Percentiles rank a stretch among this genome's conserved stretches.
Evolutionary conservation across 2,113 vertebrate species (phyloP).

Genomic region (Limanda limanda): DNA sequence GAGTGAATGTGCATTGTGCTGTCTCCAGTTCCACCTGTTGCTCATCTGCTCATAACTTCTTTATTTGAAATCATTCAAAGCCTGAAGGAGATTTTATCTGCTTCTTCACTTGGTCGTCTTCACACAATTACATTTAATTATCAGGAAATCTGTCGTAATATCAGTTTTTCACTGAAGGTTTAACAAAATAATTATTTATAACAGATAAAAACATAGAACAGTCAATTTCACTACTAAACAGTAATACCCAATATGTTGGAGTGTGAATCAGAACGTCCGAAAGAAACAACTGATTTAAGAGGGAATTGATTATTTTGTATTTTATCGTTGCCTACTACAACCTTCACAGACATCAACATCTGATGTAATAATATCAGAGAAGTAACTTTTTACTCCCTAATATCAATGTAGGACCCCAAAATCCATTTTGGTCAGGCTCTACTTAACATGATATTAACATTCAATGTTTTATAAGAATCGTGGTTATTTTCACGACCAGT

Average conservation of each 20-base stretch:
- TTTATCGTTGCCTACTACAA: no score
- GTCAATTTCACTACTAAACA: not conserved
- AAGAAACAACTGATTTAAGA: no score
- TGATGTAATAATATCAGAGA: no score
- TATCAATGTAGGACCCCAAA: no score
- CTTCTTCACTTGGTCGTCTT: not conserved
- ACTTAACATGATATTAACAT: not conserved
- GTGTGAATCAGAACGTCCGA: no score
- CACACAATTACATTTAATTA: not conserved
- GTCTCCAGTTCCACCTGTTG: not conserved
- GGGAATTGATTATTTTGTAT: no score
- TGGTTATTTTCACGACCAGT: not conserved
- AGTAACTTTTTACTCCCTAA: no score
- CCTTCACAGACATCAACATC: no score
- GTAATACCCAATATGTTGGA: not conserved
- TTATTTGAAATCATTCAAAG: not conserved
- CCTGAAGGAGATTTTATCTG: not conserved
- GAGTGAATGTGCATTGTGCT: not conserved
- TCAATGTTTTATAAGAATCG: not conserved
- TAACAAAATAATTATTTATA: no score
- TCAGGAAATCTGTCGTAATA: not conserved
- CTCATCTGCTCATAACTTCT: not conserved
- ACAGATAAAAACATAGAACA: no score
- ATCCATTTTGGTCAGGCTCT: no score
- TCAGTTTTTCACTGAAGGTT: not conserved